Evolutionary conservation across 2,797 vertebrate genomes (phyloP), one percentile per base, ranked within the genome.

Genomic region (Cyclopterus lumpus): DNA sequence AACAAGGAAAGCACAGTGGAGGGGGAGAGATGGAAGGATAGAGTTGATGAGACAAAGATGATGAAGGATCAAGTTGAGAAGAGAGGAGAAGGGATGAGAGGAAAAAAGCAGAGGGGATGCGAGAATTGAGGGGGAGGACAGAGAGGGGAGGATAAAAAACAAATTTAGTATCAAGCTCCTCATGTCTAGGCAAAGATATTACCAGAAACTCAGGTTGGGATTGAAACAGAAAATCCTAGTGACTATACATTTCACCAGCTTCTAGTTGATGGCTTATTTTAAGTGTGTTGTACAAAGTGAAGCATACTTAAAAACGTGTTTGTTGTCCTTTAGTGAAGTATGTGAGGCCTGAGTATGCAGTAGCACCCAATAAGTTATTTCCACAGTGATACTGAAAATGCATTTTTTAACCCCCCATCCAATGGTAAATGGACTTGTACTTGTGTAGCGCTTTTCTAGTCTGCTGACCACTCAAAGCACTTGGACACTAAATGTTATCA

Each of bases 111-210:
- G 26, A 57, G 26, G 30, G 22, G 24, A 65, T 40, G 28, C 0
- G 38, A 58, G 49, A 42, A 67, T 30, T 20, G 24, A 48, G 40
- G 24, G n/a, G 46, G 54, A 57, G n/a, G 44, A 44, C 49, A 54
- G 49, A 60, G 57, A 71, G 28, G 15, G 20, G 24, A 42, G 26
- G 28, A 67, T 8, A 61, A 68, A 67, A 71, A 67, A 67, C 32
- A 79, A 53, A 81, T 69, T 82, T 73, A 88, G 65, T 49, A 77
- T 83, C 67, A 55, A 68, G 44, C 42, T 62, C 60, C 26, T 69
- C 12, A 44, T 1, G 2, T 72, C 32, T 60, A 62, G 34, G 10
- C 8, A 6, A 26, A 48, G 5, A 60, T 40, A 60, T 54, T 26
- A 67, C 57, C 9, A 79, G 15, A 55, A 80, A 61, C 11, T 36